A percentile compares a stretch with the other conserved stretches of the same genome.
phyloP scores from a whole-genome alignment of 2,888 invertebrate species.

The Drosophila longiperda region DNA sequence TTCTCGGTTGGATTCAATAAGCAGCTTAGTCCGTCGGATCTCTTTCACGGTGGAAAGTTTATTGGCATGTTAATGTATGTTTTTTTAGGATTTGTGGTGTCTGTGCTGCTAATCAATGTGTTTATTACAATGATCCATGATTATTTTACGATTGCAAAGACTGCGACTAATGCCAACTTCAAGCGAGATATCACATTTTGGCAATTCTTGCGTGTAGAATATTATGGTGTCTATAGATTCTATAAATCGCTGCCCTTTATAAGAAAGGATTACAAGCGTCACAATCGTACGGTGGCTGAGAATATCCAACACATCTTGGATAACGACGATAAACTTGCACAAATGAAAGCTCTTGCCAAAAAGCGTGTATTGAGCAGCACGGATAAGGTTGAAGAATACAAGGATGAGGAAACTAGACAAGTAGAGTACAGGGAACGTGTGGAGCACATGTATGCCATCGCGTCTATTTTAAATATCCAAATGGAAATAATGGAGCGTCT shows the following conservation, averaged over 20 bases:
- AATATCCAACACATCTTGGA: slow-evolving; percentile 44
- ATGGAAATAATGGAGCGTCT: slow-evolving; percentile 48
- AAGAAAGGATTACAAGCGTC: slow-evolving; percentile 12
- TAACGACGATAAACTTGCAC: not conserved
- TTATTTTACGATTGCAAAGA: slow-evolving; percentile 65
- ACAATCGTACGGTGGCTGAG: slow-evolving; percentile 50
- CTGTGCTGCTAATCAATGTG: slow-evolving; percentile 79
- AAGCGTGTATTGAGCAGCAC: not conserved
- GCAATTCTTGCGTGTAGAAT: slow-evolving; percentile 70
- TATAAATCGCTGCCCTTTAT: not conserved
- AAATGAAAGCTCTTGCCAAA: not conserved
- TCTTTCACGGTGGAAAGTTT: slow-evolving; percentile 70
- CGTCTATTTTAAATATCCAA: slow-evolving; percentile 39
- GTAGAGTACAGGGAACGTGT: slow-evolving; percentile 36
- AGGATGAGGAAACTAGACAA: slow-evolving; percentile 21
- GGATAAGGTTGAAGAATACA: not conserved
- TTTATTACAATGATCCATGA: slow-evolving; percentile 76
- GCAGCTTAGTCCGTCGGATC: slow-evolving; percentile 49
- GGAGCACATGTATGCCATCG: slow-evolving; percentile 11
- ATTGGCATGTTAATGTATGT: slow-evolving; percentile 77
- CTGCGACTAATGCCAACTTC: slow-evolving; percentile 19
- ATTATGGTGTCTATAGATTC: not conserved
- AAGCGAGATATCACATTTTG: slow-evolving; percentile 62
- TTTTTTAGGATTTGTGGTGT: slow-evolving; percentile 67
- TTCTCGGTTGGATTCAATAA: slow-evolving; percentile 76